phyloP scores from a whole-genome alignment of 53 echinoderm and acorn worm species.

The Antedon mediterranea region DNA sequence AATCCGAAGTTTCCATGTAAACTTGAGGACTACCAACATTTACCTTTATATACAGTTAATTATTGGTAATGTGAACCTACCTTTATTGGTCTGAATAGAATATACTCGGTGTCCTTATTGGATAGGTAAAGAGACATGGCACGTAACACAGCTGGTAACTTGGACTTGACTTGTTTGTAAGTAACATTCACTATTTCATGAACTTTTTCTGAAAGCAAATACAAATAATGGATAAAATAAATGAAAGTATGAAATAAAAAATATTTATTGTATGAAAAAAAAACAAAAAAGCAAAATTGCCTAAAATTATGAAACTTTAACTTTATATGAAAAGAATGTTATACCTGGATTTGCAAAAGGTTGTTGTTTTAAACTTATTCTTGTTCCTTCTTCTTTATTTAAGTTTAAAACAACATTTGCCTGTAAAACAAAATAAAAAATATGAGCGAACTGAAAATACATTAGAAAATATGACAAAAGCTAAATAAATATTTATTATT shows the following conservation, averaged over 20 bases:
- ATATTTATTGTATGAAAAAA: too few relatives aligned
- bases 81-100: slow-evolving; percentile 90
- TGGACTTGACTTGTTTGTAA: slow-evolving; percentile 78
- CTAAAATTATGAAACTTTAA: too few relatives aligned
- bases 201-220: slow-evolving; percentile 49
- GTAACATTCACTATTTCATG: slow-evolving; percentile 63
- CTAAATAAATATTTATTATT: too few relatives aligned
- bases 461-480: not conserved
- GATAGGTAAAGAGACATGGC: slow-evolving; percentile 78
- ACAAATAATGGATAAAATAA: not conserved
- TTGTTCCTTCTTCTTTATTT: slow-evolving; percentile 37
- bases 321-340: not conserved
- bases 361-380: slow-evolving; percentile 50
- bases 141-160: slow-evolving; percentile 18
- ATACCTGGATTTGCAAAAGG: slow-evolving; percentile 89
- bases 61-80: too few relatives aligned
- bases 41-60: too few relatives aligned
- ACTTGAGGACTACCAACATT: too few relatives aligned
- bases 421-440: slow-evolving; percentile 8
- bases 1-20: too few relatives aligned
- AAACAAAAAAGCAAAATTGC: too few relatives aligned
- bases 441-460: not conserved
- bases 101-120: slow-evolving; percentile 96
- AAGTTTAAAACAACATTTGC: slow-evolving; percentile 68
- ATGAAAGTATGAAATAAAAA: too few relatives aligned